Evolutionary conservation across 37 sponge, comb jelly and placozoan species (phyloP).

Genomic region (Cladorhizidae sp.): DNA sequence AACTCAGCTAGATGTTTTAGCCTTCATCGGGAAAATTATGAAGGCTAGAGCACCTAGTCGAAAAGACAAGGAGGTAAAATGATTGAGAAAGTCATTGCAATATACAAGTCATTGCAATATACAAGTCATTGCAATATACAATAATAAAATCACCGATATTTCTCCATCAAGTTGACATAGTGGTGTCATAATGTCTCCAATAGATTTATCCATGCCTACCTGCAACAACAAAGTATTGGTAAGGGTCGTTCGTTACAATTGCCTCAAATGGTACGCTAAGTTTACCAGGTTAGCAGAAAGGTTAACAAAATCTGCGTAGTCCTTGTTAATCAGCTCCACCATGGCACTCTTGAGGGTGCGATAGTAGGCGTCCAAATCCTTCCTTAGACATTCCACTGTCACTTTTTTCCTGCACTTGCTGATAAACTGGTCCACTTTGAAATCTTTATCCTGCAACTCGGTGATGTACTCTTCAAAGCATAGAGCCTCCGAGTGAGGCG

Average conservation of each 20-base stretch:
- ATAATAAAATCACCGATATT: conserved; percentile 42
- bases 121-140: no score
- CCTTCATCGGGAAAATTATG: no score
- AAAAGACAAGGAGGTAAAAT: no score
- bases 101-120: no score
- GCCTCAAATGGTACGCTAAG: not conserved
- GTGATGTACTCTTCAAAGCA: conserved; percentile 61
- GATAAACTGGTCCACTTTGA: conserved; percentile 91
- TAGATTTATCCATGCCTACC: conserved; percentile 83
- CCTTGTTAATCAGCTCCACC: conserved; percentile 97
- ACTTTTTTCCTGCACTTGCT: conserved; percentile 75
- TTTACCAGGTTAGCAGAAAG: conserved; percentile 89
- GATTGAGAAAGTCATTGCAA: no score
- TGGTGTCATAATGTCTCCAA: conserved; percentile 48
- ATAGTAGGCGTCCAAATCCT: conserved; percentile 91
- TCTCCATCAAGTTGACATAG: conserved; percentile 66
- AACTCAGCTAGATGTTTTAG: no score
- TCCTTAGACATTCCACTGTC: conserved; percentile 80
- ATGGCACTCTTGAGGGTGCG: conserved; percentile 85
- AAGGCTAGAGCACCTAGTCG: no score
- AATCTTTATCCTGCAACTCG: conserved; percentile 72
- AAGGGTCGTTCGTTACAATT: not conserved
- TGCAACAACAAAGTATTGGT: conserved; percentile 19
- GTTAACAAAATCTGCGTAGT: conserved; percentile 95
- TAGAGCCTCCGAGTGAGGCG: conserved; percentile 17